Base-by-base conservation (phyloP, 1,140 invertebrate genomes). In the Brachionus koreanus region DNA sequence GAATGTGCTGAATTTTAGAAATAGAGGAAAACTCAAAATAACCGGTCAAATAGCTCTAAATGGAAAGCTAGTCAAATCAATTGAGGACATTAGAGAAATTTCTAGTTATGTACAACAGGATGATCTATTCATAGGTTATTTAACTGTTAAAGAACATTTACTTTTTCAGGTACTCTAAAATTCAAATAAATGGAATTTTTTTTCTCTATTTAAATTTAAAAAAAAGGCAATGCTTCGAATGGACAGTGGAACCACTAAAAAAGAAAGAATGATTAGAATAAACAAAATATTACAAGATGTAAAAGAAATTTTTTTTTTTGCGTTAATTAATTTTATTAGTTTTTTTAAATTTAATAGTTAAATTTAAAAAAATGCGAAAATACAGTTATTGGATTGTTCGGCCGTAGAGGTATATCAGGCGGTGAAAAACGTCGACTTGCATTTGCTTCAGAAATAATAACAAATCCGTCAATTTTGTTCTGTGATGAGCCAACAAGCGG, bases 21-120 rank as follows among this genome's bases (percentile, higher is more conserved):
- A 90, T 84, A 92, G 92, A 5, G 89, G 90, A 4, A 91, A 92
- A n/a, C 88, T 96, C 0, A 89, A 90, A 0, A 90, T 94, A n/a
- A 91, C 90, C 25, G 94, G 94, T 0, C 89, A 93, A 25, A 90
- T 90, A 5, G 84, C 85, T 83, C 85, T 86, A 25, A 90, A 90
- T 85, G 89, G 89, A 35, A 43, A 23, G 6, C 82, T 85, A 2
- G 46, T 76, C 3, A 85, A 42, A 67, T 43, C 79, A 35, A 33
- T 85, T 69, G 83, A 85, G 7, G 89, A 88, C 5, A 37, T 69
- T 7, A 16, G 25, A 19, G 23, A 61, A 16, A 89, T 94, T 10
- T 95, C 94, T 83, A 96, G 95, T 0, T 98, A 98, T 85, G 95
- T 98, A 0, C 95, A 98, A 87, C 96, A 98, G 87, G 89, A 91